Evolutionary conservation across 2,888 invertebrate genomes (phyloP).

Genomic region (Lasioglossum calceatum): DNA sequence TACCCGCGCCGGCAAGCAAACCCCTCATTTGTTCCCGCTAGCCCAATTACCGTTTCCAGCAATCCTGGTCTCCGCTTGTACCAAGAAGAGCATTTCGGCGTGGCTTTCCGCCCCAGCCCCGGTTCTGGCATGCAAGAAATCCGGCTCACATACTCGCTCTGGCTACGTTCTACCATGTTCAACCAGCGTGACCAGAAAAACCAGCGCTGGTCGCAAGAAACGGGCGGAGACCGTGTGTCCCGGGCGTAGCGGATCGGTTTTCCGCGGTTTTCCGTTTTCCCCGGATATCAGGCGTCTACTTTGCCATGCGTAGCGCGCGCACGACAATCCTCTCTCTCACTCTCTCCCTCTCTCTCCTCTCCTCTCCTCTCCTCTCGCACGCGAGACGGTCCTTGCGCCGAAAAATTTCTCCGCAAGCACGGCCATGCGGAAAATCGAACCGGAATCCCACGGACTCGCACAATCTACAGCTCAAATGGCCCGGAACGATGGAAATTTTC

Average conservation of each 20-base stretch:
- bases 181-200: conserved; percentile 16
- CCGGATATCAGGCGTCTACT: not conserved
- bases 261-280: conserved; percentile 19
- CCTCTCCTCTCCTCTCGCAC: not conserved
- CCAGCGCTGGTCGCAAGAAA: conserved; percentile 21
- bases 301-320: conserved; percentile 4
- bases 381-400: conserved; percentile 37
- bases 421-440: conserved; percentile 77
- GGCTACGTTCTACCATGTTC: conserved; percentile 13
- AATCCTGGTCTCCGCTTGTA: not conserved
- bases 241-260: conserved; percentile 6
- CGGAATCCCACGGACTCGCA: conserved; percentile 73
- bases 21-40: conserved; percentile 42
- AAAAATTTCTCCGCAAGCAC: conserved; percentile 69
- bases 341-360: not conserved
- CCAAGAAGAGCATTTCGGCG: not conserved
- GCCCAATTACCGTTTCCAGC: conserved; percentile 46
- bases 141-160: not conserved
- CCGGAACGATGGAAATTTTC: conserved; percentile 77
- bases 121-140: conserved; percentile 29
- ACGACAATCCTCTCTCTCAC: not conserved
- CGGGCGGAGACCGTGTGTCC: not conserved
- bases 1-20: not conserved
- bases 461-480: conserved; percentile 73
- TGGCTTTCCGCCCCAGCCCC: not conserved